Percentiles rank a stretch among this genome's conserved stretches.
phyloP scores from a whole-genome alignment of 1,140 invertebrate genomes.

The Solenopsis fugax region DNA sequence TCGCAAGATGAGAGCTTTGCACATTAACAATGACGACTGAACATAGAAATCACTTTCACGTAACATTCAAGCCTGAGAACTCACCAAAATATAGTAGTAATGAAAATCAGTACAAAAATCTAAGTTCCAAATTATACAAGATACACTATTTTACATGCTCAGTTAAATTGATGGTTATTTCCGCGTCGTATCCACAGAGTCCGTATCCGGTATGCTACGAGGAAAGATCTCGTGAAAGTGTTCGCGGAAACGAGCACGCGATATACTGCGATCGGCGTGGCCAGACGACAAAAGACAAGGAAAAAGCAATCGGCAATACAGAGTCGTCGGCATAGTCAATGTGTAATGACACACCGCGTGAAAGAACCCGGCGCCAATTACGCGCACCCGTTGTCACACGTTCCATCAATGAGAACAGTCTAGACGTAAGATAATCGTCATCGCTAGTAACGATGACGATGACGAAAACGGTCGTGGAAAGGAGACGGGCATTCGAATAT shows the following conservation, averaged over 20 bases:
- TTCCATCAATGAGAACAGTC: background rate
- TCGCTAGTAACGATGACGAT: too few relatives aligned
- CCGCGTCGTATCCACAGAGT: slow-evolving; percentile 10
- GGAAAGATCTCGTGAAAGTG: slow-evolving; percentile 14
- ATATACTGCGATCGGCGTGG: background rate
- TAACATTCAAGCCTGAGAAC: background rate
- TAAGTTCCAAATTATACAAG: background rate
- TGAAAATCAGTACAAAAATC: too few relatives aligned
- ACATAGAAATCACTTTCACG: background rate
- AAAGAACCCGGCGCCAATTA: background rate
- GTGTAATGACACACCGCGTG: slow-evolving; percentile 77
- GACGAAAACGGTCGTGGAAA: background rate
- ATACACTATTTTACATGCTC: slow-evolving; percentile 48
- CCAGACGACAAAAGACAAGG: background rate
- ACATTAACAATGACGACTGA: background rate
- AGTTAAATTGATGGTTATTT: slow-evolving; percentile 31
- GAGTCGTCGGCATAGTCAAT: slow-evolving; percentile 18
- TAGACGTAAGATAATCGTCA: background rate
- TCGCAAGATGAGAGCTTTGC: background rate
- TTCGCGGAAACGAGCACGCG: slow-evolving; percentile 45
- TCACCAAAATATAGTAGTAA: background rate
- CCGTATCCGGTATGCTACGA: background rate
- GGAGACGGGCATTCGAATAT: too few relatives aligned
- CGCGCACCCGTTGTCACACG: too few relatives aligned
- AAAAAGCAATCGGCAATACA: background rate